Conservation (phyloP, 2,797 vertebrate species). For the Ptychobarbus kaznakovi region DNA sequence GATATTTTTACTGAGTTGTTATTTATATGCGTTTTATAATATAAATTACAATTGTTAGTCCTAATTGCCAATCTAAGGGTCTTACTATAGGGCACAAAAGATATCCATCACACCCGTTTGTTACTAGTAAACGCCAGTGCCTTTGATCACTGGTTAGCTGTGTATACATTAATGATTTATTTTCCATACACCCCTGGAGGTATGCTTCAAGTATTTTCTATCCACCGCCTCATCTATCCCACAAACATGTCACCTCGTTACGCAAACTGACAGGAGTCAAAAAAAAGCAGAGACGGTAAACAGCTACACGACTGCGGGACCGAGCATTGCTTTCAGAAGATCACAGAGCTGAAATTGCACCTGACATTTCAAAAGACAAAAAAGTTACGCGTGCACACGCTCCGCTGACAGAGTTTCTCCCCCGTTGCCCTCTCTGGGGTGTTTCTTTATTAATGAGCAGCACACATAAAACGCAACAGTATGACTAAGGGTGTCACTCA, state of each 20-base stretch:
- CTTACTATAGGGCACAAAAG: background rate
- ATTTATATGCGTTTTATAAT: background rate
- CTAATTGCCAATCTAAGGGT: background rate
- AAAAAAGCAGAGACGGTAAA: constrained; percentile 76
- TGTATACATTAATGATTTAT: constrained; percentile 42
- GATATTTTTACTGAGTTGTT: background rate
- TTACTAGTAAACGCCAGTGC: constrained; percentile 4
- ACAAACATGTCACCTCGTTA: constrained; percentile 63
- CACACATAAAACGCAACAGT: constrained; percentile 97
- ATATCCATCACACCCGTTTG: constrained; percentile 16
- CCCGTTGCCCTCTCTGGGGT: constrained; percentile 84
- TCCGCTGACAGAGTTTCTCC: constrained; percentile 81
- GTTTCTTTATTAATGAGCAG: constrained; percentile 99
- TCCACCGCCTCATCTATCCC: constrained; percentile 58
- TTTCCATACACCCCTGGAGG: constrained; percentile 39
- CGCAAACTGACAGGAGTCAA: constrained; percentile 69
- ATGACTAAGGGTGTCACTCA: constrained; percentile 97
- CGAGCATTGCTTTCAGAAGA: constrained; percentile 91
- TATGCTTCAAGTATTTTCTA: constrained; percentile 32
- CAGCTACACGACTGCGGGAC: constrained; percentile 85
- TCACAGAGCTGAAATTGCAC: constrained; percentile 95
- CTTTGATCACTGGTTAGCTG: constrained; percentile 36
- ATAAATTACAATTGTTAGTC: background rate
- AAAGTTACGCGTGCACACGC: constrained; percentile 53
- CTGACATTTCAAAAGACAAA: constrained; percentile 95